Conservation (phyloP, 2,888 invertebrate genomes). For the Mesopsocus fuscifrons region DNA sequence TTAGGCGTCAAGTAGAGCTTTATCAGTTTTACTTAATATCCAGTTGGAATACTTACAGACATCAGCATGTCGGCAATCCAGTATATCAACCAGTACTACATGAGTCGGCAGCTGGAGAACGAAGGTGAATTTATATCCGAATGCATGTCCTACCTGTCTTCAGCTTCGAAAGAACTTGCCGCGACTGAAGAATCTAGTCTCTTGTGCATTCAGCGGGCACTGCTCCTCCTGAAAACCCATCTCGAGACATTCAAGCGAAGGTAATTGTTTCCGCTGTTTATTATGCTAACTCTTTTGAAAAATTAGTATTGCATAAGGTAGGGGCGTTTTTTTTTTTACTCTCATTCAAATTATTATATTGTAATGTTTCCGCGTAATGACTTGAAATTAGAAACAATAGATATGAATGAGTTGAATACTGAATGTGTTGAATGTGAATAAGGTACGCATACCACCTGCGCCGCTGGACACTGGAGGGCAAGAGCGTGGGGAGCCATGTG, state of each 20-base stretch:
- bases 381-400: no score
- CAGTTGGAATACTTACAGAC: conserved; percentile 33
- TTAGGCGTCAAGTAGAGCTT: no score
- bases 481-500: conserved; percentile 60
- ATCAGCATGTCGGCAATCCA: conserved; percentile 91
- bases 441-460: conserved; percentile 77
- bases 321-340: conserved; percentile 4
- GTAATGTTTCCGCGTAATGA: not conserved
- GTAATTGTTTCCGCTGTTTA: conserved; percentile 22
- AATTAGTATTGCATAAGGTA: conserved; percentile 1
- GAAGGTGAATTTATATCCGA: conserved; percentile 86
- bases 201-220: conserved; percentile 75
- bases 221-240: conserved; percentile 76
- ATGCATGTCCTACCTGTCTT: conserved; percentile 80
- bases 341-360: no score
- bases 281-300: conserved; percentile 4
- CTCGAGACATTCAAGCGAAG: conserved; percentile 76
- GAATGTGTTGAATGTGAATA: no score
- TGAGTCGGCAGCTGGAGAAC: conserved; percentile 75
- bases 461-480: conserved; percentile 71
- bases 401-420: no score
- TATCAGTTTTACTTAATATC: no score
- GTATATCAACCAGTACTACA: conserved; percentile 84
- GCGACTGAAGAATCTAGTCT: conserved; percentile 58
- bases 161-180: conserved; percentile 52